Evolutionary conservation across 2,113 vertebrate species (phyloP).

Genomic region (Bothrops jararaca): DNA sequence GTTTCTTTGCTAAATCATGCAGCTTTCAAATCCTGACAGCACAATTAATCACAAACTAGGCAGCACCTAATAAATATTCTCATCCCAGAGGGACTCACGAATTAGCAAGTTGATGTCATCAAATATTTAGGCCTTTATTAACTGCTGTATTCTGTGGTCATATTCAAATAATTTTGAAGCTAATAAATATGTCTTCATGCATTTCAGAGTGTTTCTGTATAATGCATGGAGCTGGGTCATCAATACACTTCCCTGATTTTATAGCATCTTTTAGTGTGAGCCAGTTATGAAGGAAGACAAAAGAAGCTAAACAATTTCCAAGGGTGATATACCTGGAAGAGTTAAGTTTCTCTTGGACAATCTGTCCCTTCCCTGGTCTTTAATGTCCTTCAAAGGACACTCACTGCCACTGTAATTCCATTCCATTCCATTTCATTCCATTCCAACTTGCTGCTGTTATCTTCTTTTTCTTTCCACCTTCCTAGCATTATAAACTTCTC

Average conservation of each 20-base stretch:
- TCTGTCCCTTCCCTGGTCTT: background rate
- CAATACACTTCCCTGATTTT: background rate
- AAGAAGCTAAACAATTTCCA: conserved; percentile 5
- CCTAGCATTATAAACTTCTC: background rate
- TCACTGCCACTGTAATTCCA: background rate
- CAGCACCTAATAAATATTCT: conserved; percentile 32
- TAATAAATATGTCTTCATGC: background rate
- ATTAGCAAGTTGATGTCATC: conserved; percentile 19
- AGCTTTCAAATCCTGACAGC: conserved; percentile 35
- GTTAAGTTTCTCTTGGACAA: background rate
- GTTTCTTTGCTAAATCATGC: conserved; percentile 28
- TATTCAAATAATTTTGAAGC: conserved; percentile 13
- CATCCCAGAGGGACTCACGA: background rate
- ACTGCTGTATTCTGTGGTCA: conserved; percentile 4
- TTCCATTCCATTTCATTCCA: background rate
- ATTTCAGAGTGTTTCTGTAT: background rate
- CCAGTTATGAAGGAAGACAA: background rate
- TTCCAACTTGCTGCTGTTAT: background rate
- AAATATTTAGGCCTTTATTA: background rate
- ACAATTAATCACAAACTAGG: conserved; percentile 41
- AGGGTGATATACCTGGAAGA: background rate
- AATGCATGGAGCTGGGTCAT: background rate
- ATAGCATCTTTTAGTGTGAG: background rate
- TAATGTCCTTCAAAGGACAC: background rate
- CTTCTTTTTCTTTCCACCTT: background rate